Conservation (phyloP, 2,113 vertebrate genomes). For the Tyrannus savana region DNA sequence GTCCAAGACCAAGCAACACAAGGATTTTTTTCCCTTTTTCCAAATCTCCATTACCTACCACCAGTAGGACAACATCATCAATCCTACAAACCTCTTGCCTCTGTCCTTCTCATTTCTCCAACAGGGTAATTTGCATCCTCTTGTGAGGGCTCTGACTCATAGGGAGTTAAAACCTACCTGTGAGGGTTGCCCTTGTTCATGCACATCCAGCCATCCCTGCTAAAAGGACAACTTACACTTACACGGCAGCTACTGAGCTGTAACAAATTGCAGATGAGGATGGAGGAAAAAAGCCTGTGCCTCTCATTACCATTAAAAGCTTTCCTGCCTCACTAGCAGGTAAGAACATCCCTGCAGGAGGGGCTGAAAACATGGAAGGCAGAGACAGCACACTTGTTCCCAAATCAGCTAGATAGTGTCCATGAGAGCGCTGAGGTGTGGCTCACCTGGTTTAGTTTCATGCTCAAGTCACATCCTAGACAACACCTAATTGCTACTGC, state of each 20-base stretch:
- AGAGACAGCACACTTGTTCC: background rate
- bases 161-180: background rate
- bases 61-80: fast-evolving
- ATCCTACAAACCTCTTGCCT: background rate
- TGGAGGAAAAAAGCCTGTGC: background rate
- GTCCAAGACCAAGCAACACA: background rate
- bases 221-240: background rate
- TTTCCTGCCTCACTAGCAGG: background rate
- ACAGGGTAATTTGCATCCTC: fast-evolving
- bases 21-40: background rate
- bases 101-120: background rate
- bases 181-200: background rate
- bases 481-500: background rate
- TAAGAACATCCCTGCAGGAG: background rate
- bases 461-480: background rate
- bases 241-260: conserved; percentile 12
- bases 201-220: background rate
- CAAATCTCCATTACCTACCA: background rate
- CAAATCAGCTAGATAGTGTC: background rate
- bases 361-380: background rate
- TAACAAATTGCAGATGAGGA: conserved; percentile 1
- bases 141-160: background rate
- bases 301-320: background rate
- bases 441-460: background rate
- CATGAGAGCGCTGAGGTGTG: background rate